phyloP scores from a whole-genome alignment of 2,888 invertebrate species.

The Mylabris sibirica region DNA sequence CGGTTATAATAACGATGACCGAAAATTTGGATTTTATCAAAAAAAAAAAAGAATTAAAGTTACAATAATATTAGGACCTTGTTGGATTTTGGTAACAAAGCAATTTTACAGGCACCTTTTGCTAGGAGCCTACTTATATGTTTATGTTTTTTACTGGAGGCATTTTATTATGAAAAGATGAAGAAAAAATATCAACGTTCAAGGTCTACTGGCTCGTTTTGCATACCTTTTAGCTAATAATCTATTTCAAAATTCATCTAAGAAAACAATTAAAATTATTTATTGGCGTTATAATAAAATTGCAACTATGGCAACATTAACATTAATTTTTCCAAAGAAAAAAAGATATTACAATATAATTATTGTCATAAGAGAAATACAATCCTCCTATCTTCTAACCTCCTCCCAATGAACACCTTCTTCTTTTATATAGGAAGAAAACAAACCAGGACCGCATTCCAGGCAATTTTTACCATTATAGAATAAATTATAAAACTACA shows the following conservation, averaged over 20 bases:
- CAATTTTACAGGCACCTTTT: neutral
- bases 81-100: neutral
- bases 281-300: neutral
- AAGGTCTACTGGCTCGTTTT: conserved; percentile 33
- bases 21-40: neutral
- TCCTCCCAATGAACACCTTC: conserved; percentile 6
- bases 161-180: neutral
- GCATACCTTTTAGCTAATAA: conserved; percentile 19
- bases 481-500: conserved; percentile 38
- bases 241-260: conserved; percentile 2
- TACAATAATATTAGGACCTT: neutral
- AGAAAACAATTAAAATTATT: neutral
- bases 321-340: neutral
- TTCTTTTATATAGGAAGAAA: conserved; percentile 11
- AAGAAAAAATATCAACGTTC: conserved; percentile 24
- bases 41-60: neutral
- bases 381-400: conserved; percentile 17
- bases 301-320: conserved; percentile 12
- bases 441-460: conserved; percentile 39
- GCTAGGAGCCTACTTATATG: neutral
- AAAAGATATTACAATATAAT: too few species aligned
- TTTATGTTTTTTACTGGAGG: neutral
- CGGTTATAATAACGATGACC: neutral
- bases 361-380: neutral
- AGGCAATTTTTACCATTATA: conserved; percentile 34